phyloP scores from a whole-genome alignment of 53 echinoderm and acorn worm genomes.

The Patiria pectinifera region DNA sequence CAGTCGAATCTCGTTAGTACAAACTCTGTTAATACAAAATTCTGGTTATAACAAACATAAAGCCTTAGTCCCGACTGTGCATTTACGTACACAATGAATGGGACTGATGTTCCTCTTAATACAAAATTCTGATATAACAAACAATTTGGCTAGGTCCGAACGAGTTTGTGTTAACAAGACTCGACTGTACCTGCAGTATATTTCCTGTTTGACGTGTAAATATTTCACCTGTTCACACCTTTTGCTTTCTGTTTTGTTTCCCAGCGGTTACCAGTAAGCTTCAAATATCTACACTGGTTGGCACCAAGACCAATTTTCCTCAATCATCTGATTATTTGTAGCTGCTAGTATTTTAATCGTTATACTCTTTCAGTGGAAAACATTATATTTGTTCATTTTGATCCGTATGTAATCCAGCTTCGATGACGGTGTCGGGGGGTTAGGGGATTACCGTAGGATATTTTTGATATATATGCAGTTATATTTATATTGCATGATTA shows the following conservation, averaged over 20 bases:
- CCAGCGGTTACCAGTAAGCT: slow-evolving; percentile 46
- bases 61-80: too few species aligned
- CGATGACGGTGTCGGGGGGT: background rate
- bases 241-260: slow-evolving; percentile 17
- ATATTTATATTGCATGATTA: slow-evolving; percentile 34
- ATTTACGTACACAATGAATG: too few species aligned
- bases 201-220: too few species aligned
- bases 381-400: background rate
- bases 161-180: too few species aligned
- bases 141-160: too few species aligned
- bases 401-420: background rate
- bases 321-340: background rate
- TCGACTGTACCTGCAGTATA: too few species aligned
- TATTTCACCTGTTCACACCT: too few species aligned
- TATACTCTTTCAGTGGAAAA: background rate
- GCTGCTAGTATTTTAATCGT: background rate
- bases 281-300: slow-evolving; percentile 7
- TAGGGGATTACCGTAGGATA: background rate
- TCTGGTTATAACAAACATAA: too few species aligned
- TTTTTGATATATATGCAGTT: slow-evolving; percentile 12
- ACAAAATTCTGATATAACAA: too few species aligned
- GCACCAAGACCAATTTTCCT: background rate
- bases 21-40: too few species aligned
- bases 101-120: too few species aligned
- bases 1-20: too few species aligned